phyloP scores from a whole-genome alignment of 2,888 invertebrate genomes.

The Tetropium fuscum region DNA sequence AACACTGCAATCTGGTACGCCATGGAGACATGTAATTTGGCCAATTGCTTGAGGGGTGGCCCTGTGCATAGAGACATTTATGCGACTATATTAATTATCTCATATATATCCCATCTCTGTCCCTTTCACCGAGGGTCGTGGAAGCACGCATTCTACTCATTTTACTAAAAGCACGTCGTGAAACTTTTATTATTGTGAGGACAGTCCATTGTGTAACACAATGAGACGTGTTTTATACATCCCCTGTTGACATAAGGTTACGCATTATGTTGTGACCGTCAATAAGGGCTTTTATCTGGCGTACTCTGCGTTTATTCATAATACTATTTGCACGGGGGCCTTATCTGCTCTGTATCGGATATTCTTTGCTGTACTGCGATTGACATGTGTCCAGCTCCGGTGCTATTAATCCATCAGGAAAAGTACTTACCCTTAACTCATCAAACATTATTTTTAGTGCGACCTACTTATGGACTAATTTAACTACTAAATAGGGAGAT shows the following conservation, averaged over 20 bases:
- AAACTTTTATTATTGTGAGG: slow-evolving; percentile 55
- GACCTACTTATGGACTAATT: too few relatives aligned
- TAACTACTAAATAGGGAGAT: too few relatives aligned
- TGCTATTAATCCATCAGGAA: slow-evolving; percentile 14
- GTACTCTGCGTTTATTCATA: slow-evolving; percentile 36
- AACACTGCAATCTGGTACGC: slow-evolving; percentile 36
- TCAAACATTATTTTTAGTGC: too few relatives aligned
- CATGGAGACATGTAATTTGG: slow-evolving; percentile 45
- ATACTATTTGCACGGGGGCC: slow-evolving; percentile 26
- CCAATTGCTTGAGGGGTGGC: slow-evolving; percentile 41
- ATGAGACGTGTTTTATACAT: slow-evolving; percentile 55
- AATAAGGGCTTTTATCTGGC: slow-evolving; percentile 41
- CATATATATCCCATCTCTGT: slow-evolving; percentile 1
- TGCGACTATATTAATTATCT: slow-evolving; percentile 30
- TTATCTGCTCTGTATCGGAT: slow-evolving; percentile 18
- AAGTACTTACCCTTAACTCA: too few relatives aligned
- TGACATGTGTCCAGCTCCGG: slow-evolving; percentile 20
- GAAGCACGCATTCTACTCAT: slow-evolving; percentile 22
- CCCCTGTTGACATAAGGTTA: slow-evolving; percentile 61
- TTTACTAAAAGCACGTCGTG: slow-evolving; percentile 58
- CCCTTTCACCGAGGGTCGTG: background rate
- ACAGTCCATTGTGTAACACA: slow-evolving; percentile 56
- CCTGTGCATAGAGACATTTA: slow-evolving; percentile 25
- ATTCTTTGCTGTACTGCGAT: slow-evolving; percentile 6
- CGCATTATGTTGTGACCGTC: slow-evolving; percentile 50